Evolutionary conservation across 2,113 vertebrate species (phyloP), one percentile per base, ranked within the genome.

Genomic region (Podiceps cristatus): DNA sequence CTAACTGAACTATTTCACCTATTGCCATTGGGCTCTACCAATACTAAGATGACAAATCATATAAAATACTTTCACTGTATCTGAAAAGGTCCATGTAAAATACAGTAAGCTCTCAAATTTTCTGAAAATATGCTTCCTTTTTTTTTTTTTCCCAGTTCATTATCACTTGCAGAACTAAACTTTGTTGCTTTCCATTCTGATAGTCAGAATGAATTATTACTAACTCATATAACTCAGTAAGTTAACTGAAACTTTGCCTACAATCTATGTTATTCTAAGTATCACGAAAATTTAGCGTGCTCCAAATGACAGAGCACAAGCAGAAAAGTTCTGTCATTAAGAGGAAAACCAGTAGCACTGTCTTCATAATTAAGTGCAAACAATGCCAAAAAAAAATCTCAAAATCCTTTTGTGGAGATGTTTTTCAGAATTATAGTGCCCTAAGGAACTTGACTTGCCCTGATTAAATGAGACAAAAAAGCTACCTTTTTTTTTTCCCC

Each of bases 1-100:
- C 40, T 18, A 83, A 87, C 53, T 3, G 0, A 89, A 49, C 13
- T 52, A 56, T 29, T 0, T 52, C 27, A 90, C 23, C 23, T 45
- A 66, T 27, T 66, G 37, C 44, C 79, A 27, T 6, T 82, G 28
- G 94, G 22, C 24, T 82, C 55, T 62, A 55, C 7, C 17, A 74
- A 47, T 16, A 75, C 33, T 19, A 69, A 72, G 14, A 85, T 0
- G 5, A 74, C 0, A 0, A 79, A 82, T 5, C 8, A 18, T 28
- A 62, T 19, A 0, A 35, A 86, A 6, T 45, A 40, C 13, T 60
- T 50, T 66, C 18, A 80, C 28, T 35, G 23, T 8, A 31, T 60
- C 44, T 91, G 18, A 78, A 59, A 50, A 2, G 5, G 5, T 23
- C 33, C n/a, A 35, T 2, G 4, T 53, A 84, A 86, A 66, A 82